Conservation (phyloP, 2,888 invertebrate species). For the Lasioglossum oenotherae region DNA sequence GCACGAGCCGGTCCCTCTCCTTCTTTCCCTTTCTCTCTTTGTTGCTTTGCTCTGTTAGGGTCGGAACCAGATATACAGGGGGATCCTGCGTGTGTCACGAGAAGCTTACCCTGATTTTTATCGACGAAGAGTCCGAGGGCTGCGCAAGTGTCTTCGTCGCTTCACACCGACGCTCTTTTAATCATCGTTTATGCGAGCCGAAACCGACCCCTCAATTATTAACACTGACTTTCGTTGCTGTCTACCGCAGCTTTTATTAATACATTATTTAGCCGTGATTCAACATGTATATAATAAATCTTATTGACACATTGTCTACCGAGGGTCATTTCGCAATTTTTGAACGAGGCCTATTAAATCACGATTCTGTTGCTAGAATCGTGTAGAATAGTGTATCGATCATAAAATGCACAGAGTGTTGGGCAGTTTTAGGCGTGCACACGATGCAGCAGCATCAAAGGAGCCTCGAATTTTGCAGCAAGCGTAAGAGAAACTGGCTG, state of each 20-base stretch:
- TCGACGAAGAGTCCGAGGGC: constrained; percentile 43
- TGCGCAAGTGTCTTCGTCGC: constrained; percentile 23
- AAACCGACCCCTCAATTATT: not conserved
- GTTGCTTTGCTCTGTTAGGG: not conserved
- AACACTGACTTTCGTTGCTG: not conserved
- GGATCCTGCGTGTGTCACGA: constrained; percentile 42
- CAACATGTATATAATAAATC: not conserved
- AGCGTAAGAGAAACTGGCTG: not conserved
- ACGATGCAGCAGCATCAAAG: not conserved
- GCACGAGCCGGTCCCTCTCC: constrained; percentile 4
- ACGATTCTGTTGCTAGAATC: not conserved
- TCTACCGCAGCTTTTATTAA: not conserved
- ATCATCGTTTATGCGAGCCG: constrained; percentile 8
- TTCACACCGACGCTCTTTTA: constrained; percentile 14
- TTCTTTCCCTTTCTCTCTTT: not conserved
- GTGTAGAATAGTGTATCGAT: too few relatives aligned
- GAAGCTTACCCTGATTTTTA: constrained; percentile 52
- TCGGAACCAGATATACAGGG: constrained; percentile 6
- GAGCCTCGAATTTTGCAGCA: not conserved
- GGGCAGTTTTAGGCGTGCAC: not conserved
- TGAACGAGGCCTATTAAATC: not conserved
- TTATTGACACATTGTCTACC: not conserved
- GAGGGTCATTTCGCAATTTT: too few relatives aligned
- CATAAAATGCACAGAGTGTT: not conserved
- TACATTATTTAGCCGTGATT: not conserved